Conservation (phyloP, 2,888 invertebrate genomes). For the Plemyria rubiginata region DNA sequence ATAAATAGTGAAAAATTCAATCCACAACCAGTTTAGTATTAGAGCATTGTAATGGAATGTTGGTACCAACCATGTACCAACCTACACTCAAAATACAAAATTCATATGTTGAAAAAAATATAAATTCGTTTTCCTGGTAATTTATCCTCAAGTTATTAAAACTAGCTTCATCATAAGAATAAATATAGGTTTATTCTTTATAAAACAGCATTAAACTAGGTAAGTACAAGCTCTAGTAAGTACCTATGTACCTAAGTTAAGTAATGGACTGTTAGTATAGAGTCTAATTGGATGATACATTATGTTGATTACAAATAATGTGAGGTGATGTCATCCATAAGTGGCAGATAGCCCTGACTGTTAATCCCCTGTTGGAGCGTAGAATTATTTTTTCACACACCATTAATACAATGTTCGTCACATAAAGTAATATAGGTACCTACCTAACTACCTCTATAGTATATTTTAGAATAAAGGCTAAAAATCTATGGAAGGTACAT, state of each 20-base stretch:
- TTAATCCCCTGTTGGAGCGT: slow-evolving; percentile 7
- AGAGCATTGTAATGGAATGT: neutral
- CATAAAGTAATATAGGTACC: neutral
- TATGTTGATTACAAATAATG: slow-evolving; percentile 15
- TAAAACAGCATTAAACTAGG: too few relatives aligned
- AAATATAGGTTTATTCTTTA: too few relatives aligned
- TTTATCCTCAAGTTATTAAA: neutral
- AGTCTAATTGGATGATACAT: slow-evolving; percentile 9
- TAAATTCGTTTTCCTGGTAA: neutral
- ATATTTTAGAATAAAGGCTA: too few relatives aligned
- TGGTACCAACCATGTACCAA: neutral
- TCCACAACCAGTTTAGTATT: neutral
- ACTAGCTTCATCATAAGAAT: neutral
- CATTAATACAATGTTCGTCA: too few relatives aligned
- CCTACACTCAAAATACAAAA: too few relatives aligned
- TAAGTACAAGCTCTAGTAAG: too few relatives aligned
- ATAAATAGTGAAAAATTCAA: neutral
- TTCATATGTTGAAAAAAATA: too few relatives aligned
- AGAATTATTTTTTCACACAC: neutral
- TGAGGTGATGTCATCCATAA: slow-evolving; percentile 20
- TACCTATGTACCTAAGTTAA: too few relatives aligned
- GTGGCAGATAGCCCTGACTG: neutral
- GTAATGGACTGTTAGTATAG: neutral
- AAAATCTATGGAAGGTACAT: too few relatives aligned
- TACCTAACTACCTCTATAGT: too few relatives aligned